Evolutionary conservation across 23 tunicate genomes (phyloP).

Genomic region (Styela clava): DNA sequence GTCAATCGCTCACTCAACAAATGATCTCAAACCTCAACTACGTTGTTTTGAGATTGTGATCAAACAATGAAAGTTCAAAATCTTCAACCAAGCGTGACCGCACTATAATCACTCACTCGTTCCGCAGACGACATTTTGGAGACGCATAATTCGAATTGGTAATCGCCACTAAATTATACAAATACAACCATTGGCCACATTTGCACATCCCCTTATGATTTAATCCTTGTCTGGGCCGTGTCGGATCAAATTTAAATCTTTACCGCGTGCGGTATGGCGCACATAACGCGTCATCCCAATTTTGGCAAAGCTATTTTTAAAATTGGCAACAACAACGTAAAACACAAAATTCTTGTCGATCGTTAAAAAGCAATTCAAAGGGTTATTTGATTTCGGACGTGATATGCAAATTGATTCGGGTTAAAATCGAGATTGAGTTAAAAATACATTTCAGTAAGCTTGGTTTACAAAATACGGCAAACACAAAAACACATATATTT

Average conservation of each 20-base stretch:
- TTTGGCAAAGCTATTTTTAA: background rate
- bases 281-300: background rate
- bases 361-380: background rate
- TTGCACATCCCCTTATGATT: too few relatives aligned
- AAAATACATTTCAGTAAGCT: too few relatives aligned
- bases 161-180: background rate
- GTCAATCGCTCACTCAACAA: too few relatives aligned
- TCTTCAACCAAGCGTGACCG: too few relatives aligned
- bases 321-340: background rate
- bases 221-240: background rate
- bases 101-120: too few relatives aligned
- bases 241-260: background rate
- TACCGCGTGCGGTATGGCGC: background rate
- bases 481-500: too few relatives aligned
- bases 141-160: background rate
- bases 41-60: too few relatives aligned
- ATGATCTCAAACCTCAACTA: too few relatives aligned
- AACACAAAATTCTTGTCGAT: background rate
- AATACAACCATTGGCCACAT: too few relatives aligned
- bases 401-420: background rate
- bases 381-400: background rate
- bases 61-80: too few relatives aligned
- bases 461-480: too few relatives aligned
- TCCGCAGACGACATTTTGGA: background rate
- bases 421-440: too few relatives aligned